A percentile compares a stretch with the other conserved stretches of the same genome.
Conservation (phyloP, 2,113 vertebrate genomes). For the Gymnarchus niloticus region DNA sequence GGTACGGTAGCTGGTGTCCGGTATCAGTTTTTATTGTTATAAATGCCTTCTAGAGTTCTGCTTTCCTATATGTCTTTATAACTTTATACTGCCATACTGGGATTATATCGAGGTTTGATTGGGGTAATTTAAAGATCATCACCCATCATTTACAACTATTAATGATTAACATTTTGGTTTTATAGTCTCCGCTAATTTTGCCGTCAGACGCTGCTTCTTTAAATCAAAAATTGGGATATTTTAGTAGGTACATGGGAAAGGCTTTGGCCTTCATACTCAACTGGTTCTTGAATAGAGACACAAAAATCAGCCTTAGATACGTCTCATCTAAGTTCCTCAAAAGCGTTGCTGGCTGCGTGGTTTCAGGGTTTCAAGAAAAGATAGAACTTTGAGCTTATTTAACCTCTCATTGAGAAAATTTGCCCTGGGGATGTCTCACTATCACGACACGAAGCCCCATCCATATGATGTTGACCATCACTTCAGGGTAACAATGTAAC, state of each 20-base stretch:
- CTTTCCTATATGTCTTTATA: neutral
- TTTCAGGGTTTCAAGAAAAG: neutral
- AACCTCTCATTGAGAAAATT: neutral
- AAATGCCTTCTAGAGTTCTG: neutral
- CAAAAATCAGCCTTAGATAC: neutral
- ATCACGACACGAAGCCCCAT: neutral
- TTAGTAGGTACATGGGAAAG: neutral
- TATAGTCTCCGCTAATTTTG: rapidly evolving
- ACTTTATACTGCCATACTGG: neutral
- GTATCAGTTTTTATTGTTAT: neutral
- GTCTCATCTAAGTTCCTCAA: neutral
- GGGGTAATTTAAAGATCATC: neutral
- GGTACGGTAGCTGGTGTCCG: conserved; percentile 52
- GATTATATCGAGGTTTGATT: neutral
- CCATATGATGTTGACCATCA: neutral
- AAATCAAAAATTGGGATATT: neutral
- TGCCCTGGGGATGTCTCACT: neutral
- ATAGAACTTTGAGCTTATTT: neutral
- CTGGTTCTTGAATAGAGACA: neutral
- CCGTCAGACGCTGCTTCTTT: neutral
- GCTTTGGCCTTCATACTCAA: neutral
- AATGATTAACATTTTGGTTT: neutral
- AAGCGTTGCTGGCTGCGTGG: neutral
- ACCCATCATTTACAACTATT: neutral
- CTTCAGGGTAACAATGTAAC: neutral